A percentile compares a stretch with the other conserved stretches of the same genome.
Conservation (phyloP, 2,113 vertebrate genomes). For the Nycticryphes semicollaris region DNA sequence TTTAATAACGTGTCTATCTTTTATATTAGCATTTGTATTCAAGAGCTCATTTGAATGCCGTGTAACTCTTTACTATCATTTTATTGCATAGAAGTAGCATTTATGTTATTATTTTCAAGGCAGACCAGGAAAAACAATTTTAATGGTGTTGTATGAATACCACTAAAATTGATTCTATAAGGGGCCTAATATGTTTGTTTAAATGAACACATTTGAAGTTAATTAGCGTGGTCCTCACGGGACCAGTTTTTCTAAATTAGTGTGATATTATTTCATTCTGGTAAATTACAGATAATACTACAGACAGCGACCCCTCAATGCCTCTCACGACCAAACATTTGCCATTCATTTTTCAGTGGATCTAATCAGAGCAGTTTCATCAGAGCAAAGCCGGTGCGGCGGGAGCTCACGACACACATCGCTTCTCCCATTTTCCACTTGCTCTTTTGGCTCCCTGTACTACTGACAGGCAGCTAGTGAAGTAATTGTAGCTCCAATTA, state of each 20-base stretch:
- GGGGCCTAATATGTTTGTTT: not conserved
- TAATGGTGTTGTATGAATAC: not conserved
- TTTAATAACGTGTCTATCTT: not conserved
- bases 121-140: not conserved
- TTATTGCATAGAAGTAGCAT: not conserved
- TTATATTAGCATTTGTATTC: not conserved
- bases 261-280: not conserved
- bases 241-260: not conserved
- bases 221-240: not conserved
- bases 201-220: not conserved
- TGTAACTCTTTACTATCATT: not conserved
- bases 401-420: not conserved
- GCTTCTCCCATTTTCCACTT: not conserved
- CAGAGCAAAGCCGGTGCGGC: not conserved
- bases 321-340: fast-evolving
- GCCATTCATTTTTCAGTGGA: not conserved
- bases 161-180: not conserved
- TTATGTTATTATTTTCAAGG: not conserved
- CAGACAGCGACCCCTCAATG: not conserved
- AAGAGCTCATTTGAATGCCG: not conserved
- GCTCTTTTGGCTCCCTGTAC: not conserved
- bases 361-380: fast-evolving
- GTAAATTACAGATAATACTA: not conserved
- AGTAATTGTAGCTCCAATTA: not conserved
- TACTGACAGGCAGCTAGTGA: not conserved